phyloP scores from a whole-genome alignment of 35 echinoderm and acorn worm species.

The Eucidaris tribuloides region DNA sequence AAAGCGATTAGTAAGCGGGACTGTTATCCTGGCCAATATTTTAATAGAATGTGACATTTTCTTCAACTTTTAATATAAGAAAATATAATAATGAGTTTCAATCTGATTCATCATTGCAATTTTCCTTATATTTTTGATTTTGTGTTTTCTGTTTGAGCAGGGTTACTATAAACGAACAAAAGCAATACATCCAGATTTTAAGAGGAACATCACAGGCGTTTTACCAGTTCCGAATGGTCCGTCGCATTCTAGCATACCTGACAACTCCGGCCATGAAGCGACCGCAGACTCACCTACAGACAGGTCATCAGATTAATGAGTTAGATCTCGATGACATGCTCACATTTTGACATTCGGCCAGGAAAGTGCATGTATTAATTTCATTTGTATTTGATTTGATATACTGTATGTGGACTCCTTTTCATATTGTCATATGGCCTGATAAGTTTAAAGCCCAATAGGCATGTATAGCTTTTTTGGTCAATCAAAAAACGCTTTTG shows the following conservation, averaged over 20 bases:
- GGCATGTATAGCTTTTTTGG: too few species aligned
- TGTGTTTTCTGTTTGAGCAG: slow-evolving; percentile 34
- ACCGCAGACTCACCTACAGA: slow-evolving; percentile 55
- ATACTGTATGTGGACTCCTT: too few species aligned
- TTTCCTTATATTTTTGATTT: background rate
- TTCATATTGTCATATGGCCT: too few species aligned
- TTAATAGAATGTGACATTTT: background rate
- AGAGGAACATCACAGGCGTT: slow-evolving; percentile 59
- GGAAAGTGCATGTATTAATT: slow-evolving; percentile 90
- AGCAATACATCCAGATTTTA: slow-evolving; percentile 62
- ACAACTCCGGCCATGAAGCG: slow-evolving; percentile 52
- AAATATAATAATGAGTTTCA: background rate
- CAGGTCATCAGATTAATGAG: slow-evolving; percentile 29
- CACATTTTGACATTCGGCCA: slow-evolving; percentile 68
- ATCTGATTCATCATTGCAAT: background rate
- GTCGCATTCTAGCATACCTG: slow-evolving; percentile 81
- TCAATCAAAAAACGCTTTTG: too few species aligned
- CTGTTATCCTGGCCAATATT: background rate
- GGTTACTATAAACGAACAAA: slow-evolving; percentile 86
- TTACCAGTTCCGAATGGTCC: slow-evolving; percentile 87
- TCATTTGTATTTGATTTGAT: too few species aligned
- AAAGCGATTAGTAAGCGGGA: background rate
- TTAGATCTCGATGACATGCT: slow-evolving; percentile 90
- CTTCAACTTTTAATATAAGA: background rate
- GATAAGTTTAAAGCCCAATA: too few species aligned